Evolutionary conservation across 1,140 invertebrate genomes (phyloP), one percentile per base, ranked within the genome.

Genomic region (Scaptomyza hsui): DNA sequence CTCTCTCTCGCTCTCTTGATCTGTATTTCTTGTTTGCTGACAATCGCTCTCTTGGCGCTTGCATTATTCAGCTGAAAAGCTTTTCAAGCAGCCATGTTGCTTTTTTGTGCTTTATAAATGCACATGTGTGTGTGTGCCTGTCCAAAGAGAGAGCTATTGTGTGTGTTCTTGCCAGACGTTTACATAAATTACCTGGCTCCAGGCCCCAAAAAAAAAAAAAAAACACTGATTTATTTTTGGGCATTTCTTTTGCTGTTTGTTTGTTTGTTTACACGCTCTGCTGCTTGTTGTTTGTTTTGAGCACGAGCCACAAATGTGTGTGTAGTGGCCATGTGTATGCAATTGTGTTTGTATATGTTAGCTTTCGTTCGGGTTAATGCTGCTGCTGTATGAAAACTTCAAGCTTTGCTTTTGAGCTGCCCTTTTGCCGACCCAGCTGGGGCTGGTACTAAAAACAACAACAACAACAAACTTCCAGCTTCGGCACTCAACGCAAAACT

Each of bases 81-180:
- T 89, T 86, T 82, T 35, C 10, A 83, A 86, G 82, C 82, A 86
- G 82, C 82, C 82, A 86, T 86, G 37, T 86, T 86, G 82, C 78
- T 86, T 86, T 85, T 80, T 55, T 21, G 63, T 45, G 24, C 51
- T 41, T 44, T 26, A 19, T 35, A 9, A 16, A 21, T 48, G 39
- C 0, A 9, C 6, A 29, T 69, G 45, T 39, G 60, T 26, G 41
- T 29, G 41, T 39, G 52, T 13, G 32, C 13, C 45, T 37, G 55
- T 21, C 18, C 53, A 39, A 41, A 5, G 52, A 53, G 71, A 64
- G 75, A 63, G 21, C 32, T 12, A 32, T 68, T 29, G 16, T 49
- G 7, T 63, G 12, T n/a, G 32, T 37, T 37, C 52, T 62, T 49
- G 44, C 51, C 45, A 35, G 35, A 15, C 32, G 53, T 49, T 44